Evolutionary conservation across 2,113 vertebrate species (phyloP).

Genomic region (Indicator indicator): DNA sequence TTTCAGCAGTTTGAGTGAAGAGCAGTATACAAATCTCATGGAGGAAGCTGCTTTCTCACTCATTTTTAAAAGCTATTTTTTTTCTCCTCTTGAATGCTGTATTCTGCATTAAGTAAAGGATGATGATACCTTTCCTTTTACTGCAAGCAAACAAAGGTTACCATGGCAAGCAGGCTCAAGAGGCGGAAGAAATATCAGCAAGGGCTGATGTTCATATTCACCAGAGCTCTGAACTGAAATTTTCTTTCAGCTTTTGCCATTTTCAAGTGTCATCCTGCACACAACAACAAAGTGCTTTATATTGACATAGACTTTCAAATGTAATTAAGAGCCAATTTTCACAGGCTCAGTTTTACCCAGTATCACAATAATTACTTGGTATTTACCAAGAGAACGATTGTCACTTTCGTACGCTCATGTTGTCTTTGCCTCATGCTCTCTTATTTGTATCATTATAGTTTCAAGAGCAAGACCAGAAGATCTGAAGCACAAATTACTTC

Average conservation of each 20-base stretch:
- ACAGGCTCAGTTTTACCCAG: slow-evolving; percentile 34
- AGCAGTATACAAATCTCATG: not conserved
- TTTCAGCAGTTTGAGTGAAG: not conserved
- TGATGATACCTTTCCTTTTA: slow-evolving; percentile 56
- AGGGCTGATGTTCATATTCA: slow-evolving; percentile 33
- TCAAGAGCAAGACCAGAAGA: slow-evolving; percentile 31
- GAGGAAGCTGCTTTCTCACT: not conserved
- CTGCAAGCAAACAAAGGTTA: slow-evolving; percentile 70
- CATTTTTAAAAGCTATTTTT: slow-evolving; percentile 27
- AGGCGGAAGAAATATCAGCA: slow-evolving; percentile 22
- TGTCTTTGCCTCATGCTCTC: not conserved
- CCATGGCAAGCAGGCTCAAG: slow-evolving; percentile 69
- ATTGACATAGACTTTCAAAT: slow-evolving; percentile 65
- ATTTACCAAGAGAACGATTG: slow-evolving; percentile 50
- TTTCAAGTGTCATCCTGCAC: slow-evolving; percentile 66
- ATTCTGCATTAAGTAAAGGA: slow-evolving; percentile 8
- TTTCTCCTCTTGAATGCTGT: slow-evolving; percentile 4
- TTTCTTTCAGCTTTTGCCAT: slow-evolving; percentile 78
- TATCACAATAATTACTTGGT: slow-evolving; percentile 39
- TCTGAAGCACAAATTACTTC: slow-evolving; percentile 42
- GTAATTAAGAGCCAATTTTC: slow-evolving; percentile 73
- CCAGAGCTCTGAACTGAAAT: slow-evolving; percentile 58
- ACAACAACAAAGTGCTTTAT: slow-evolving; percentile 53
- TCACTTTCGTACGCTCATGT: not conserved
- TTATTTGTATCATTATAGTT: slow-evolving; percentile 11